phyloP scores from a whole-genome alignment of 2,113 vertebrate species.

The Mus spicilegus region DNA sequence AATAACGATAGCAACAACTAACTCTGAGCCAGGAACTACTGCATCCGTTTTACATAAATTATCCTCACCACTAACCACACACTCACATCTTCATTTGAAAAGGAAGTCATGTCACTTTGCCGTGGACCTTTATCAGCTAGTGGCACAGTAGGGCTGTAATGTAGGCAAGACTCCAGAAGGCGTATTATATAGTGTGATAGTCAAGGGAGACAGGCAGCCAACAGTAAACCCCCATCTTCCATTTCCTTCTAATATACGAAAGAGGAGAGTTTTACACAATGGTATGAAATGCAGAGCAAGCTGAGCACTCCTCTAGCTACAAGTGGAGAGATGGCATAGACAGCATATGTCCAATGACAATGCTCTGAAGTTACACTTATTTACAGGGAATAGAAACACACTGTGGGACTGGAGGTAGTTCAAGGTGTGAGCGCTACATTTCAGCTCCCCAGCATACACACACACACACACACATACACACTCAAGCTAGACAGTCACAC shows the following conservation, averaged over 20 bases:
- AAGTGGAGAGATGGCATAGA: not conserved
- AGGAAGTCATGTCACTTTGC: not conserved
- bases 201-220: not conserved
- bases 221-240: not conserved
- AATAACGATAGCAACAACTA: not conserved
- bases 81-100: not conserved
- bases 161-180: not conserved
- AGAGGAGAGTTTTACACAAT: not conserved
- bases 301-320: not conserved
- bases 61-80: not conserved
- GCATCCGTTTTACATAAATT: not conserved
- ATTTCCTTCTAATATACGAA: slow-evolving; percentile 13
- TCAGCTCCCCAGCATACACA: not conserved
- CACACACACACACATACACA: too few species aligned
- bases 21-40: not conserved
- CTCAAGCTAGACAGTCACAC: not conserved
- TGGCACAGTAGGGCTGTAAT: not conserved
- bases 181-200: not conserved
- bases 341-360: not conserved
- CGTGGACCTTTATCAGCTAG: not conserved
- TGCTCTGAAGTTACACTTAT: not conserved
- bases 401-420: not conserved
- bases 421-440: not conserved
- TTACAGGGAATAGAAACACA: not conserved
- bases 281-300: not conserved